Conservation (phyloP, 1,140 invertebrate genomes). For the Procambarus virginalis region DNA sequence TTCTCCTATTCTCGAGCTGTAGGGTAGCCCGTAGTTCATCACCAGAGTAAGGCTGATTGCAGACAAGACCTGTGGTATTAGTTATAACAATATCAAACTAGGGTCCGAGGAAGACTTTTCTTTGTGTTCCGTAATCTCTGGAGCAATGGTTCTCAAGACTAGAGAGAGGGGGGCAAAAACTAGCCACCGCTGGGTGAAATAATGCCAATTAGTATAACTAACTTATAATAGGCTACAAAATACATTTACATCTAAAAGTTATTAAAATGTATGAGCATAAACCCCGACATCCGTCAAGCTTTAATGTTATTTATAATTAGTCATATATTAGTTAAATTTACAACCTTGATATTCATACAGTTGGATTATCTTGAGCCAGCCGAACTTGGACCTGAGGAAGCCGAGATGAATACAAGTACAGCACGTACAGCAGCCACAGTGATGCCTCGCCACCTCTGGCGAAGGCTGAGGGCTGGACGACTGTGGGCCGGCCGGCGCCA, state of each 20-base stretch:
- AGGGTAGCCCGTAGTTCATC: conserved; percentile 82
- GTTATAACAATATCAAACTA: no score
- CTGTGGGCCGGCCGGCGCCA: conserved; percentile 21
- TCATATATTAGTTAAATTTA: not conserved
- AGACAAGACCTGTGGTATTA: conserved; percentile 79
- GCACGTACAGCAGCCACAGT: conserved; percentile 83
- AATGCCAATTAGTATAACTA: not conserved
- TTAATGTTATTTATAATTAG: not conserved
- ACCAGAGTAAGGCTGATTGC: conserved; percentile 84
- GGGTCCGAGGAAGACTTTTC: no score
- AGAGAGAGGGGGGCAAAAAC: no score
- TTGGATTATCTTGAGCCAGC: conserved; percentile 84
- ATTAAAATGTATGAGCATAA: not conserved
- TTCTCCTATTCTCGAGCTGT: conserved; percentile 81
- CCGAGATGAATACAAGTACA: conserved; percentile 86
- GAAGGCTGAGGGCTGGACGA: conserved; percentile 41
- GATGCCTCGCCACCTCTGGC: conserved; percentile 74
- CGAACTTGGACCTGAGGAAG: conserved; percentile 81
- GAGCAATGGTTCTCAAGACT: not conserved
- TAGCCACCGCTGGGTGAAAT: not conserved
- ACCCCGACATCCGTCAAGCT: not conserved
- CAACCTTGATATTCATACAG: conserved; percentile 75
- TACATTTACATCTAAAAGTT: not conserved
- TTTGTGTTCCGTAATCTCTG: conserved; percentile 60
- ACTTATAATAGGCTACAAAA: not conserved